Percentiles rank a stretch among this genome's conserved stretches.
Evolutionary conservation across 2,888 invertebrate species (phyloP).

Genomic region (Octodonta nipae): DNA sequence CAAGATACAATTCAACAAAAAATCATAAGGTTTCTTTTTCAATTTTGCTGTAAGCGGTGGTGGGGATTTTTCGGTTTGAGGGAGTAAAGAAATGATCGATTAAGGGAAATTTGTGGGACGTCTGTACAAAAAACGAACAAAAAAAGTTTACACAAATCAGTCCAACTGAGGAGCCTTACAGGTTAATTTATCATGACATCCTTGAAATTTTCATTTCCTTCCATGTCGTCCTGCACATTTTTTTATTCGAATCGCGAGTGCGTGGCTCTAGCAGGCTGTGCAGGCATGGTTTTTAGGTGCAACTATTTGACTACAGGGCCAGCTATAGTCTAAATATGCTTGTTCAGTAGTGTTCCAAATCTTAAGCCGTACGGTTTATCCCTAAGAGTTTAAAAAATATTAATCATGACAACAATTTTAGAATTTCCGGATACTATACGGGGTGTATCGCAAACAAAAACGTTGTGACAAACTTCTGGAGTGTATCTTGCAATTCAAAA

Average conservation of each 20-base stretch:
- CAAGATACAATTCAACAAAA: slow-evolving; percentile 15
- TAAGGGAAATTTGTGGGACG: slow-evolving; percentile 13
- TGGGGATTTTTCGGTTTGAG: slow-evolving; percentile 8
- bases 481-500: too few species aligned
- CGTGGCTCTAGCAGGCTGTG: slow-evolving; percentile 38
- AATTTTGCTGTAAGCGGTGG: slow-evolving; percentile 16
- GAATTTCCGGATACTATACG: too few species aligned
- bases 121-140: slow-evolving; percentile 11
- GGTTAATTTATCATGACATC: slow-evolving; percentile 6
- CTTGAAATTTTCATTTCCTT: slow-evolving; percentile 2
- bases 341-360: slow-evolving; percentile 21
- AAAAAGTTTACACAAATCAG: slow-evolving; percentile 16
- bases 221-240: slow-evolving; percentile 27
- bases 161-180: slow-evolving; percentile 36
- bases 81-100: slow-evolving; percentile 6
- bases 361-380: too few species aligned
- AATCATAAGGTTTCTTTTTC: slow-evolving; percentile 11
- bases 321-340: slow-evolving; percentile 28
- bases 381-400: too few species aligned
- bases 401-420: too few species aligned
- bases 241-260: slow-evolving; percentile 26
- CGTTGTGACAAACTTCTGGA: too few species aligned
- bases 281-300: slow-evolving; percentile 33
- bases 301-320: slow-evolving; percentile 28
- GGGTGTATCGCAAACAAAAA: too few species aligned